Evolutionary conservation across 2,888 invertebrate genomes (phyloP).

Genomic region (Macrosoma leucophasiata): DNA sequence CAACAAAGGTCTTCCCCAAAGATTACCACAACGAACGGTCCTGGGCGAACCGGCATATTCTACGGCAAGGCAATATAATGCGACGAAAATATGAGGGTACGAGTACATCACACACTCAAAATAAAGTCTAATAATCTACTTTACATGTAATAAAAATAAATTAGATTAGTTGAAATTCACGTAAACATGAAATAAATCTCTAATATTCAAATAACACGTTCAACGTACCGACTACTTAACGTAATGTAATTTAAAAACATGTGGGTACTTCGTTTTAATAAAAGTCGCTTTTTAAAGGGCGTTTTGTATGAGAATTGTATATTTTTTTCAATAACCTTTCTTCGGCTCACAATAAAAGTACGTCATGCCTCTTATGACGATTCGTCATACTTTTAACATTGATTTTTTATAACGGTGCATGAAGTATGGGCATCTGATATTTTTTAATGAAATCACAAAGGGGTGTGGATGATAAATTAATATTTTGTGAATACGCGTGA

Average conservation of each 20-base stretch:
- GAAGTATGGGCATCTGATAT: slow-evolving; percentile 16
- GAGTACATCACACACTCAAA: too few species aligned
- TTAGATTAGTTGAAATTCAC: neutral
- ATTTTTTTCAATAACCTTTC: slow-evolving; percentile 56
- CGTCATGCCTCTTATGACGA: slow-evolving; percentile 50
- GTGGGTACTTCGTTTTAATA: slow-evolving; percentile 57
- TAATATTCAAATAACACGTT: slow-evolving; percentile 10
- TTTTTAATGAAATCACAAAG: slow-evolving; percentile 28
- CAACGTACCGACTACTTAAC: slow-evolving; percentile 18
- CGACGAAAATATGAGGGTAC: too few species aligned
- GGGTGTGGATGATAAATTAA: slow-evolving; percentile 27
- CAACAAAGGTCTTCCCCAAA: too few species aligned
- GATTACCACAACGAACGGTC: too few species aligned
- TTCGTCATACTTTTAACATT: slow-evolving; percentile 62
- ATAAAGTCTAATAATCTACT: slow-evolving; percentile 2
- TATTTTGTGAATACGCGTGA: slow-evolving; percentile 11
- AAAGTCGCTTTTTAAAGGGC: slow-evolving; percentile 38
- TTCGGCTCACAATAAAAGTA: slow-evolving; percentile 36
- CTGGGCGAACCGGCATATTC: too few species aligned
- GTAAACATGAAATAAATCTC: slow-evolving; percentile 15
- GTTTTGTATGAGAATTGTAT: slow-evolving; percentile 37
- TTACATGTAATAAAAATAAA: neutral
- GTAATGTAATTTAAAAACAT: slow-evolving; percentile 40
- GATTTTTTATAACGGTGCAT: slow-evolving; percentile 47
- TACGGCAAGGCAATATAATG: too few species aligned